phyloP scores from a whole-genome alignment of 2,888 invertebrate genomes.

The Acanthosoma haemorrhoidale region DNA sequence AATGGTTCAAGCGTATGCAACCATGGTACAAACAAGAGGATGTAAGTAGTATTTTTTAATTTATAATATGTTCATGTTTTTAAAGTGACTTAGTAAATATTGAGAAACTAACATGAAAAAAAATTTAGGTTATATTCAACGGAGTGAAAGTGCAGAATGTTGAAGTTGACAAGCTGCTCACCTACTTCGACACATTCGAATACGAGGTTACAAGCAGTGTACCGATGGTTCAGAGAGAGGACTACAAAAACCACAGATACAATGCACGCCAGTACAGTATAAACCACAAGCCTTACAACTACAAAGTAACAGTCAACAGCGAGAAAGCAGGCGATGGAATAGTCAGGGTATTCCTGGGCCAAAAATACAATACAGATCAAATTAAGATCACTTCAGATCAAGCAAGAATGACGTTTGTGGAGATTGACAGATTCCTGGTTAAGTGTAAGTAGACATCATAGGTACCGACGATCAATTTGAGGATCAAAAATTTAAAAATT shows the following conservation, averaged over 20 bases:
- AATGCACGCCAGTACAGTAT: conserved; percentile 57
- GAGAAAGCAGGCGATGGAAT: conserved; percentile 56
- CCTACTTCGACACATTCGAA: conserved; percentile 64
- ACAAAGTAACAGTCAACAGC: conserved; percentile 54
- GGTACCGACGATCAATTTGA: too few species aligned
- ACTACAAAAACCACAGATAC: conserved; percentile 38
- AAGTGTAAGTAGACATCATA: conserved; percentile 48
- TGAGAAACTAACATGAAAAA: too few species aligned
- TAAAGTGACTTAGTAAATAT: too few species aligned
- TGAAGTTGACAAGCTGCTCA: conserved; percentile 59
- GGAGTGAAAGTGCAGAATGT: conserved; percentile 60
- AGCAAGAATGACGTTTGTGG: conserved; percentile 56
- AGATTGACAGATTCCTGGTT: conserved; percentile 58
- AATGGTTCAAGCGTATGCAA: conserved; percentile 54
- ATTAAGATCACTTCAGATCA: conserved; percentile 45
- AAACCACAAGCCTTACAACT: conserved; percentile 60
- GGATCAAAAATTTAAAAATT: too few species aligned
- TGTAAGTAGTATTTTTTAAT: too few species aligned
- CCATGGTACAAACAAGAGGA: conserved; percentile 57
- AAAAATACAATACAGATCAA: conserved; percentile 61
- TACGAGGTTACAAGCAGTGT: conserved; percentile 60
- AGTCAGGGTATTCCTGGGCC: conserved; percentile 63
- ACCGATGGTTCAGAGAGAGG: conserved; percentile 42
- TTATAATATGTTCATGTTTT: too few species aligned
- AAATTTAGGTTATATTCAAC: conserved; percentile 52